Evolutionary conservation across 2,888 invertebrate species (phyloP), one percentile per base, ranked within the genome.

Genomic region (Pegoplata infirma): DNA sequence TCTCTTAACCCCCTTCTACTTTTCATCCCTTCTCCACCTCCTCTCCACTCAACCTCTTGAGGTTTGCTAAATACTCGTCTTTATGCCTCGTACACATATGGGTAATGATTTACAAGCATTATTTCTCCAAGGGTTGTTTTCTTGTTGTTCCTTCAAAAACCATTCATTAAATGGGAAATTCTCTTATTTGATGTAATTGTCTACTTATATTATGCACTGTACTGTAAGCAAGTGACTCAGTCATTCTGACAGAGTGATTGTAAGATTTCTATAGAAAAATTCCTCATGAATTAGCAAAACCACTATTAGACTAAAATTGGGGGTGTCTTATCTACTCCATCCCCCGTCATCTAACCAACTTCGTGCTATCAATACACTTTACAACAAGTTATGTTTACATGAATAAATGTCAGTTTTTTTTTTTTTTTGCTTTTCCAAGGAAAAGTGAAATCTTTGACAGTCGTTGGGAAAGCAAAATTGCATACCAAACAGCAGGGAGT

Each of bases 331-430:
- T 61, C n/a, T 17, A 25, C 56, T 71, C 10, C 63, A 66, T 0
- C 46, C 36, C 19, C 53, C 32, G 49, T 51, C 51, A 8, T 64
- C 25, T 40, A 6, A 5, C 44, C 47, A 21, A 61, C 59, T 73
- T 19, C 56, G 23, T 66, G 49, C 46, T 32, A 71, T 55, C 71
- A 71, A 63, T 71, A 63, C 75, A 40, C 14, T 71, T 67, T 17
- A 63, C 55, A 75, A 68, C 61, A 40, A 66, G 61, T 19, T 51
- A 67, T 75, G 75, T 72, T 72, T 67, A 66, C 67, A 75, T 67
- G 75, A 79, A 75, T 75, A 72, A 79, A 75, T 79, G 79, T 79
- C 79, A 79, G 56, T 32, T 58, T 63, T 75, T 53, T 67, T 67
- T 32, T 58, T 63, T 75, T 53, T 67, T 67, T 55, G 44, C 49